Evolutionary conservation across 2,888 invertebrate genomes (phyloP), one percentile per base, ranked within the genome.

Genomic region (Hemicrepidius hirtus): DNA sequence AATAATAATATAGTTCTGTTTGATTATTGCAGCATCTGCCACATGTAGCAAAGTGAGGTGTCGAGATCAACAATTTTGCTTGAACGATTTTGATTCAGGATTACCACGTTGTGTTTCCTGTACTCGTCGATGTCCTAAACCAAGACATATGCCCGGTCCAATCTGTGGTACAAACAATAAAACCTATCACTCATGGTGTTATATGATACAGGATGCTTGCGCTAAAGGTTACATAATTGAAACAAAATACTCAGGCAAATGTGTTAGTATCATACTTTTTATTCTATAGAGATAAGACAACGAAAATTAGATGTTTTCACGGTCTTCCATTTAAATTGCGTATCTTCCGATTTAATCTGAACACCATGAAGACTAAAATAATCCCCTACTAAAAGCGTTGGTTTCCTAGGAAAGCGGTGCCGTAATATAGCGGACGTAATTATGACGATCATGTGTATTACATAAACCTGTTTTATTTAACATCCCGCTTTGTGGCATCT

Each of bases 161-260:
- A 87, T 94, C 69, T 94, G 94, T 84, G 94, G 93, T 72, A 89
- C 90, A 78, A 93, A 95, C 85, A 93, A 93, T 84, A 89, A 89
- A 79, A 94, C 93, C 21, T 94, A 95, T 84, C 88, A 88, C 76
- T 93, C 92, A 70, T 94, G 93, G 93, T 94, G 94, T 85, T 92
- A 93, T 85, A 92, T 95, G 91, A 90, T 92, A 82, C 90, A 91
- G 84, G 92, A 93, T 81, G 91, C 94, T n/a, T 95, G 95, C 83
- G 88, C 89, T 77, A 92, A 91, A 41, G 93, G 93, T 53, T 90
- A 90, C 80, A 91, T 92, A 79, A 90, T 94, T 76, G 93, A 93
- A 82, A 91, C 93, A 53, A 90, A 90, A 81, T 89, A 92, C 82
- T 87, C 90, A 55, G 94, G 93, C 69, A 88, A 89, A 80, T 93